Conservation (phyloP, 1,140 invertebrate species). For the Macrosteles quadrilineatus region DNA sequence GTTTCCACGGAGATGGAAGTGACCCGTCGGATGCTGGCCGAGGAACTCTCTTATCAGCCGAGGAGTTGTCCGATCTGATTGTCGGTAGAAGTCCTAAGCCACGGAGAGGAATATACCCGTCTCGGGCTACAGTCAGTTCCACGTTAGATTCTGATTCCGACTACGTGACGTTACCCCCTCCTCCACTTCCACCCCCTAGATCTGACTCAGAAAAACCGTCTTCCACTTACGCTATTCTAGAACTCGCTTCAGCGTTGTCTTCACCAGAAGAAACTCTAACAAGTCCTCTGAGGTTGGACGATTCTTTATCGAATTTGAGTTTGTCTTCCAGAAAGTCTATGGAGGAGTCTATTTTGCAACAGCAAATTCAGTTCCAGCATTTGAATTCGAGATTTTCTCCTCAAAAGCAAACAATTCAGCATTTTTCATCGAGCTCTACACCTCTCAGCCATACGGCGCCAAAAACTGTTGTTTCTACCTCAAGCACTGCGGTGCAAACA, state of each 20-base stretch:
- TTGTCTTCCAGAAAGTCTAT: conserved; percentile 31
- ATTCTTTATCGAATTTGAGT: conserved; percentile 32
- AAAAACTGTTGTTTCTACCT: neutral
- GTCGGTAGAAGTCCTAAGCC: conserved; percentile 60
- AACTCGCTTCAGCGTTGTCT: conserved; percentile 26
- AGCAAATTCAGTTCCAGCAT: conserved; percentile 38
- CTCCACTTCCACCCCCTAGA: conserved; percentile 58
- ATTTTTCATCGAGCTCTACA: neutral
- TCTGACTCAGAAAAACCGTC: conserved; percentile 65
- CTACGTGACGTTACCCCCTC: conserved; percentile 79
- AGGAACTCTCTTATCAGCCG: conserved; percentile 72
- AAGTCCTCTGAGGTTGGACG: conserved; percentile 21
- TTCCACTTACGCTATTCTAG: conserved; percentile 43
- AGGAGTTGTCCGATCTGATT: conserved; percentile 78
- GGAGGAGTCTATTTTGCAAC: conserved; percentile 35
- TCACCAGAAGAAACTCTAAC: conserved; percentile 24
- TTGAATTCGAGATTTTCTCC: conserved; percentile 32
- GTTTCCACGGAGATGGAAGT: conserved; percentile 82
- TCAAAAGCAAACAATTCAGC: conserved; percentile 13
- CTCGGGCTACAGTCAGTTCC: conserved; percentile 74
- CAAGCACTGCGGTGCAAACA: conserved; percentile 8
- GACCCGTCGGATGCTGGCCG: conserved; percentile 73
- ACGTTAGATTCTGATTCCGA: conserved; percentile 86
- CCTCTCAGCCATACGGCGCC: neutral
- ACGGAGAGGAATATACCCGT: conserved; percentile 64